phyloP scores from a whole-genome alignment of 2,797 vertebrate species.

The Ptychobarbus kaznakovi region DNA sequence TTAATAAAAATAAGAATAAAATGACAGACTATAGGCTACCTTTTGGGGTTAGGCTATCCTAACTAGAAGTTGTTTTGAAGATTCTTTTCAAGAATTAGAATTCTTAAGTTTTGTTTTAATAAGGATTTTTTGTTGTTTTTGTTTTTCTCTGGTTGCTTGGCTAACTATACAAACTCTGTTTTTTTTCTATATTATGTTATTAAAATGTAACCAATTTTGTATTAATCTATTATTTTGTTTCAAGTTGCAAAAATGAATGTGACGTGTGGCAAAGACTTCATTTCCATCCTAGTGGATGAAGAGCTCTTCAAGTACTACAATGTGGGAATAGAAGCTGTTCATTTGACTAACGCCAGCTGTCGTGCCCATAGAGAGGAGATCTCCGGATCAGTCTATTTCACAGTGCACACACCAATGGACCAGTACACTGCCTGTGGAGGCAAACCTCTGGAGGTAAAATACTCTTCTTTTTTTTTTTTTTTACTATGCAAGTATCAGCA shows the following conservation, averaged over 20 bases:
- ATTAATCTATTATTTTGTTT: not conserved
- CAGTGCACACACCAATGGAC: conserved; percentile 66
- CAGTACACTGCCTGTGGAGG: conserved; percentile 76
- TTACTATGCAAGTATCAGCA: not conserved
- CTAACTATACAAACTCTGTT: not conserved
- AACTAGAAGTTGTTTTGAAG: not conserved
- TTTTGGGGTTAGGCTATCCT: not conserved
- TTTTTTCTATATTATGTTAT: not conserved
- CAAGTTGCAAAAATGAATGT: conserved; percentile 70
- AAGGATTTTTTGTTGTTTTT: too few relatives aligned
- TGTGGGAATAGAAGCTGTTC: conserved; percentile 70
- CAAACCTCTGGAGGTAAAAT: conserved; percentile 67
- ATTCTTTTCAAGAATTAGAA: not conserved
- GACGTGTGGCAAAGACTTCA: conserved; percentile 70
- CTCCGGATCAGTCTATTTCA: conserved; percentile 62
- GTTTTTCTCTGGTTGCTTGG: not conserved
- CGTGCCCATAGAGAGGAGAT: conserved; percentile 64
- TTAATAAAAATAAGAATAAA: not conserved
- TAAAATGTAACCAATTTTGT: not conserved
- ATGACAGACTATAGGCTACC: not conserved
- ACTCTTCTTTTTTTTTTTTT: not conserved
- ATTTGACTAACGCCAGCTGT: conserved; percentile 73
- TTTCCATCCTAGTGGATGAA: conserved; percentile 68
- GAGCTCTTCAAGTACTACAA: conserved; percentile 76
- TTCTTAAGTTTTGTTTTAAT: not conserved